These are phyloP conservation scores for Sebastes kiyomatsui DNA, from an alignment of 2,797 vertebrate species.

Conservation along the genomic window DNA sequence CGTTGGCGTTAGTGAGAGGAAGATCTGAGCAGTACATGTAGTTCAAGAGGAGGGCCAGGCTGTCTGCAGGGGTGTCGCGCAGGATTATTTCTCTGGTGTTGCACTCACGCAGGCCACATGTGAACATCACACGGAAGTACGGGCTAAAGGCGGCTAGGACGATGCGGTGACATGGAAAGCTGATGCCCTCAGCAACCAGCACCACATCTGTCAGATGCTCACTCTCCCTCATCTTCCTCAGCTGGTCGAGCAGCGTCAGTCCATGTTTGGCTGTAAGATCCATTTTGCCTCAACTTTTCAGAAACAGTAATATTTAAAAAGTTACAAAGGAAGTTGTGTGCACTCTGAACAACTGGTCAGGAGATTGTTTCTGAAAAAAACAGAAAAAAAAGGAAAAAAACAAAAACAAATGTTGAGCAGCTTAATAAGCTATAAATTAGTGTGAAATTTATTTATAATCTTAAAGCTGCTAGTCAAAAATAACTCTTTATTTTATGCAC, in stretches of 20 bases:
- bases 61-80: slow-evolving; percentile 88
- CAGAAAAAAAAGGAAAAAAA: not conserved
- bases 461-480: not conserved
- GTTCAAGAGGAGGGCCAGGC: slow-evolving; percentile 87
- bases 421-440: not conserved
- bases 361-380: slow-evolving; percentile 33
- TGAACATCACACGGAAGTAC: slow-evolving; percentile 99
- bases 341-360: not conserved
- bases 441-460: not conserved
- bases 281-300: slow-evolving; percentile 64
- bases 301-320: slow-evolving; percentile 1
- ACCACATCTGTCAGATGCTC: slow-evolving; percentile 92
- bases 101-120: slow-evolving; percentile 93
- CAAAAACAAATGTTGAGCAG: not conserved
- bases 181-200: slow-evolving; percentile 90
- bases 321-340: not conserved
- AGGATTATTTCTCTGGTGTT: slow-evolving; percentile 87
- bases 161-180: slow-evolving; percentile 93
- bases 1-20: slow-evolving; percentile 86
- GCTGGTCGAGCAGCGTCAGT: slow-evolving; percentile 85
- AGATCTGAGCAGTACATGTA: slow-evolving; percentile 93
- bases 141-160: slow-evolving; percentile 95
- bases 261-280: slow-evolving; percentile 86
- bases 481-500: not conserved
- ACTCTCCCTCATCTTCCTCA: slow-evolving; percentile 90